These are phyloP conservation scores for Heterocephalus glaber DNA, from an alignment of 2,113 vertebrate species.

Conservation along the genomic window DNA sequence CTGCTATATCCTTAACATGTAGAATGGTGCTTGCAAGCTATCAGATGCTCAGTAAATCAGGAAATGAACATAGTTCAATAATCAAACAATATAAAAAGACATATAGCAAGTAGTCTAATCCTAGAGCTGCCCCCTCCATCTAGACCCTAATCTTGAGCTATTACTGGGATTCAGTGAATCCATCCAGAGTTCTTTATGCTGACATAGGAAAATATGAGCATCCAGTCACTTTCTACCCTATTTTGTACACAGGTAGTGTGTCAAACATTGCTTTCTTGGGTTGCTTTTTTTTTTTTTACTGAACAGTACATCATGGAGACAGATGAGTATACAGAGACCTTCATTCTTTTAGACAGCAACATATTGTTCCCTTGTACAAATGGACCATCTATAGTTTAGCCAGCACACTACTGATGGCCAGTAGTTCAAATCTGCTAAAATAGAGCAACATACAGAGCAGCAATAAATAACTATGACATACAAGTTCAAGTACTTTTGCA, in stretches of 20 bases:
- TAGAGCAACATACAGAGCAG: neutral
- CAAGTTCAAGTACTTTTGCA: neutral
- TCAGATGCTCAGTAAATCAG: neutral
- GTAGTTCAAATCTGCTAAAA: neutral
- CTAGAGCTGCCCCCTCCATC: neutral
- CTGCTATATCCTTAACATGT: neutral
- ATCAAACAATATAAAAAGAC: constrained; percentile 3
- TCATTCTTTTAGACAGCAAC: neutral
- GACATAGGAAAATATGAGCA: neutral
- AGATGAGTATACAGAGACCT: neutral
- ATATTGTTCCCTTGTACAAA: neutral
- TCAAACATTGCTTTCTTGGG: neutral
- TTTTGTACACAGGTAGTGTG: neutral
- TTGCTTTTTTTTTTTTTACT: neutral
- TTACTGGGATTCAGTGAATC: neutral
- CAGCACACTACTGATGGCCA: neutral
- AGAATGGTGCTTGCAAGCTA: neutral
- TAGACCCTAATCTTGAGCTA: neutral
- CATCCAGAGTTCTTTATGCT: neutral
- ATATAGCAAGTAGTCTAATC: neutral
- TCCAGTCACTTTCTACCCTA: neutral
- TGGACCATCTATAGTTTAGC: neutral
- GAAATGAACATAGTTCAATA: neutral
- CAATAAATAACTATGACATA: neutral
- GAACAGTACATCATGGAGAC: neutral